These are phyloP conservation scores for Lycia hirtaria DNA, from an alignment of 2,888 invertebrate species.

Conservation along the genomic window DNA sequence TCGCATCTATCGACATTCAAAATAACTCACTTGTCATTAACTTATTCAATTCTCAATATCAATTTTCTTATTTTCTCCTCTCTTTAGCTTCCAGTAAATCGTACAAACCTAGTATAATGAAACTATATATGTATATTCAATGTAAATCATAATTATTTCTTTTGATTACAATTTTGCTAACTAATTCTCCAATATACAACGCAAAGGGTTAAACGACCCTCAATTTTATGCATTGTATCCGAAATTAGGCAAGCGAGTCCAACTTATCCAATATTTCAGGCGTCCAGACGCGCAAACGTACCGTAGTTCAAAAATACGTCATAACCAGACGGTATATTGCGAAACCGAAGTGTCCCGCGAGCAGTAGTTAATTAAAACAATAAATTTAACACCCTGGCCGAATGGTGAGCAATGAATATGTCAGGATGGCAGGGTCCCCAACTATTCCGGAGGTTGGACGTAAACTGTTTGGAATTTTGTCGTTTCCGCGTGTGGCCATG, in stretches of 20 bases:
- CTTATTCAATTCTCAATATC: too few relatives aligned
- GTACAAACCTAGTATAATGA: too few relatives aligned
- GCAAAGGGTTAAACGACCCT: not conserved
- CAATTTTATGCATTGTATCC: slow-evolving; percentile 2
- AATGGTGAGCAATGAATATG: slow-evolving; percentile 72
- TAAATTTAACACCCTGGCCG: slow-evolving; percentile 63
- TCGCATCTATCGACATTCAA: too few relatives aligned
- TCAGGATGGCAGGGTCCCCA: slow-evolving; percentile 68
- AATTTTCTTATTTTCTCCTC: too few relatives aligned
- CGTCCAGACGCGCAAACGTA: slow-evolving; percentile 18
- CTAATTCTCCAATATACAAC: too few relatives aligned
- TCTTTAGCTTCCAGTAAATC: too few relatives aligned
- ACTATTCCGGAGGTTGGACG: slow-evolving; percentile 66
- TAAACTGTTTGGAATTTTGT: slow-evolving; percentile 72
- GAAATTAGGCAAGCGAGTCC: not conserved
- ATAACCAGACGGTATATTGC: slow-evolving; percentile 62
- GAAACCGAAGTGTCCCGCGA: slow-evolving; percentile 62
- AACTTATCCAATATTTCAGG: slow-evolving; percentile 29
- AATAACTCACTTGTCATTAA: too few relatives aligned
- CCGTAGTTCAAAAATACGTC: slow-evolving; percentile 61
- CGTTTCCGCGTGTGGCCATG: slow-evolving; percentile 59
- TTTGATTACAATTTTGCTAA: too few relatives aligned
- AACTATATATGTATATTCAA: too few relatives aligned
- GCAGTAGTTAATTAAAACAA: slow-evolving; percentile 74
- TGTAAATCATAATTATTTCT: too few relatives aligned